These are phyloP conservation scores for Nestor notabilis DNA, from an alignment of 2,113 vertebrate species.

Conservation along the genomic window DNA sequence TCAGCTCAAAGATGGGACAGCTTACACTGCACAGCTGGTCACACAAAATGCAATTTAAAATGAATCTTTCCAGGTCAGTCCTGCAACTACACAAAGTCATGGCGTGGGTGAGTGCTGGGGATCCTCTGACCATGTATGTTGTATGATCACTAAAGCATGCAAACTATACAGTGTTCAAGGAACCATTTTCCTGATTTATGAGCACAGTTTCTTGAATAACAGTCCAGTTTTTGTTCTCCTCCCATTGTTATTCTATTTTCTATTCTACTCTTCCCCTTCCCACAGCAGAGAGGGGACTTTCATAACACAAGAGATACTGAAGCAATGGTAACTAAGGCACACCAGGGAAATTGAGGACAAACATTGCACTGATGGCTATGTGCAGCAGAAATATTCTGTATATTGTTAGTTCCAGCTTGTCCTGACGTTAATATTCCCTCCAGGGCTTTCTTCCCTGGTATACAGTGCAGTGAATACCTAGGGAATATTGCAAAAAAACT, in stretches of 20 bases:
- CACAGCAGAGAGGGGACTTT: not conserved
- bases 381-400: constrained; percentile 39
- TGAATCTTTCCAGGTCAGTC: not conserved
- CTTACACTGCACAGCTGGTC: not conserved
- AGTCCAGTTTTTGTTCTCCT: not conserved
- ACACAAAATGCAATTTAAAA: not conserved
- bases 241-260: constrained; percentile 35
- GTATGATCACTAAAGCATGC: not conserved
- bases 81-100: not conserved
- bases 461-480: constrained; percentile 4
- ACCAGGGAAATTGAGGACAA: not conserved
- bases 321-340: constrained; percentile 32
- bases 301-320: constrained; percentile 1
- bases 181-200: not conserved
- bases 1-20: not conserved
- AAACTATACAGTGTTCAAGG: not conserved
- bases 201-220: not conserved
- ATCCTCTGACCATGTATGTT: not conserved
- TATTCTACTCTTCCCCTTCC: not conserved
- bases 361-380: not conserved
- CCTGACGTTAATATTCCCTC: constrained; percentile 55
- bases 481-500: not conserved
- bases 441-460: constrained; percentile 53
- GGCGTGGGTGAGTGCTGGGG: not conserved
- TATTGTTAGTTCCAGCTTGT: constrained; percentile 9